Percentiles rank a stretch among this genome's conserved stretches.
Conservation (phyloP, 2,113 vertebrate genomes). For the Pongo pygmaeus region DNA sequence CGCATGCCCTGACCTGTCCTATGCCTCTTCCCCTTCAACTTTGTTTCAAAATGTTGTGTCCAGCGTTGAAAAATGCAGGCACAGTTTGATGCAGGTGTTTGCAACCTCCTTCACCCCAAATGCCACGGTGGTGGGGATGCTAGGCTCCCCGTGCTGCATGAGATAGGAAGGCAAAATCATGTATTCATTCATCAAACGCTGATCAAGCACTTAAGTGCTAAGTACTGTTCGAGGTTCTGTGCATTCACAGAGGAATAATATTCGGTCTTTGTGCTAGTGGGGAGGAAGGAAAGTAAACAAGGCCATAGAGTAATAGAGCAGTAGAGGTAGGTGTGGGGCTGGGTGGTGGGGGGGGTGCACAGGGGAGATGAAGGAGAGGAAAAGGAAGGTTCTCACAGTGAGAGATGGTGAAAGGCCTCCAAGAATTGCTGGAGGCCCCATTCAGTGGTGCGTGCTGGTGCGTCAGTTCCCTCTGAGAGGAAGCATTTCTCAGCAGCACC, state of each 20-base stretch:
- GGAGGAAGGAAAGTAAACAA: constrained; percentile 51
- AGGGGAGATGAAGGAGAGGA: background rate
- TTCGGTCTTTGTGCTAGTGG: background rate
- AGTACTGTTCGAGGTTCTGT: background rate
- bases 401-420: background rate
- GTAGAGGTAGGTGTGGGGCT: background rate
- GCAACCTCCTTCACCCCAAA: background rate
- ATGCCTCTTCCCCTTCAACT: background rate
- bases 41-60: constrained; percentile 19
- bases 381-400: constrained; percentile 37
- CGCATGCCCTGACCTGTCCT: background rate
- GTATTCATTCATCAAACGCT: background rate
- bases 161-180: rapidly evolving
- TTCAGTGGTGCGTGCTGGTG: background rate
- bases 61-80: background rate
- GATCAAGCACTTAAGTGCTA: background rate
- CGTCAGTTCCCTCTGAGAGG: background rate
- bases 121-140: background rate
- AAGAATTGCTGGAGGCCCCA: background rate
- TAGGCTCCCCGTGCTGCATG: background rate
- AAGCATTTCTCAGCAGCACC: background rate
- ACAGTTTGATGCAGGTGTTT: background rate
- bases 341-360: background rate
- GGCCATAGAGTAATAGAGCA: background rate
- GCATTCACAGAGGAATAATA: background rate